These are phyloP conservation scores for Centropyge bicolor DNA, from an alignment of 2,797 vertebrate genomes.

Conservation along the genomic window DNA sequence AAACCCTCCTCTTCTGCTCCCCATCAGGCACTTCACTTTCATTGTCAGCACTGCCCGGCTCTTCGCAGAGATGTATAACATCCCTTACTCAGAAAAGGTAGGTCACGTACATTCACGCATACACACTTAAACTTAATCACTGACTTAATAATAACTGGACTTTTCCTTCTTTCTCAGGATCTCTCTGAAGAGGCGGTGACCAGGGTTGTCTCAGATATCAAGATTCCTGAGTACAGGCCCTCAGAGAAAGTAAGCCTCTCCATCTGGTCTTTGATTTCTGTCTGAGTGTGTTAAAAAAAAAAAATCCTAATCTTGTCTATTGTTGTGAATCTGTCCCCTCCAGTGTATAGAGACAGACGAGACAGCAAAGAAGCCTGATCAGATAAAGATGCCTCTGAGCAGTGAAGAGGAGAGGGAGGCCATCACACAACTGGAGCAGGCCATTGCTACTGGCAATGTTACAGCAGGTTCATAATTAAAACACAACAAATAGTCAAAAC, in stretches of 20 bases:
- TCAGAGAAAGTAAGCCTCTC: constrained; percentile 91
- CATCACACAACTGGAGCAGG: constrained; percentile 89
- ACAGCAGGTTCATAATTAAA: constrained; percentile 84
- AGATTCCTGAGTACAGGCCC: constrained; percentile 93
- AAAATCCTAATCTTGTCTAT: background rate
- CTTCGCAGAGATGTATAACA: constrained; percentile 90
- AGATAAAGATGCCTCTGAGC: constrained; percentile 89
- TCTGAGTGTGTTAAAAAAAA: background rate
- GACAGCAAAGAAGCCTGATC: constrained; percentile 92
- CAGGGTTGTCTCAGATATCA: constrained; percentile 86
- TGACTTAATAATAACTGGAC: background rate
- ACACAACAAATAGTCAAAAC: background rate
- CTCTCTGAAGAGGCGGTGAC: constrained; percentile 87
- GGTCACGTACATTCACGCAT: background rate
- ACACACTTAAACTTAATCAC: background rate
- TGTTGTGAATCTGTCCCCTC: constrained; percentile 13
- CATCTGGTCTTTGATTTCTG: background rate
- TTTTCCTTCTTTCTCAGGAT: constrained; percentile 82
- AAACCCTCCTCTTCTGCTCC: constrained; percentile 29
- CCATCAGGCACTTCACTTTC: constrained; percentile 91
- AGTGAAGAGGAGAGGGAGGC: constrained; percentile 96
- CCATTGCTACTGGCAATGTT: constrained; percentile 84
- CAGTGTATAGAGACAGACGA: constrained; percentile 97
- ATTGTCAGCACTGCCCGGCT: constrained; percentile 92
- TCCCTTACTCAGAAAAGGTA: constrained; percentile 92